A percentile compares a stretch with the other conserved stretches of the same genome.
Conservation (phyloP, 2,797 vertebrate genomes). For the Sebastes hubbsi region DNA sequence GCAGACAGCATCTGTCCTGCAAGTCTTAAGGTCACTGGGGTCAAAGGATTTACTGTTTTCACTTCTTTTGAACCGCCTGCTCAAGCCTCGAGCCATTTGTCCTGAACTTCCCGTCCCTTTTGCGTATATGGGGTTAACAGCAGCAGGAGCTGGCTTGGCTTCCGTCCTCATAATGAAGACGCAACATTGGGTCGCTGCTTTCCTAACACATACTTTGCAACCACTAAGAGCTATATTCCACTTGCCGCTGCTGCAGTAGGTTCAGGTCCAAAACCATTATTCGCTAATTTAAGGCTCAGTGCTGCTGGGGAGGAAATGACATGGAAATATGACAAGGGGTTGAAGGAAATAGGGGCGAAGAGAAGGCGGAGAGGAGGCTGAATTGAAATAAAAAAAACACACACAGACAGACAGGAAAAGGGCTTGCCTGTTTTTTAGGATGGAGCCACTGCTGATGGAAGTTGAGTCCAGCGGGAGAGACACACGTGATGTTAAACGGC, state of each 20-base stretch:
- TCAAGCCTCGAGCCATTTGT: slow-evolving; percentile 48
- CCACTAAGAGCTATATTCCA: slow-evolving; percentile 57
- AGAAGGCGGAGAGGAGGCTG: background rate
- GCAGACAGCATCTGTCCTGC: slow-evolving; percentile 57
- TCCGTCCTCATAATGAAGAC: slow-evolving; percentile 51
- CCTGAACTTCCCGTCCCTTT: slow-evolving; percentile 13
- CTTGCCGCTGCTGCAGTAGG: slow-evolving; percentile 27
- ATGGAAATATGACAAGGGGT: slow-evolving; percentile 38
- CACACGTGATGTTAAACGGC: slow-evolving; percentile 88
- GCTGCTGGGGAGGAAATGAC: slow-evolving; percentile 45
- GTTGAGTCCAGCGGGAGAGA: slow-evolving; percentile 81
- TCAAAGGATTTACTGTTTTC: slow-evolving; percentile 63
- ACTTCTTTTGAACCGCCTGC: slow-evolving; percentile 57
- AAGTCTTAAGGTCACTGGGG: slow-evolving; percentile 42
- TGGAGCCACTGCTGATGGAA: slow-evolving; percentile 93
- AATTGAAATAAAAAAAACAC: background rate
- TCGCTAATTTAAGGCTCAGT: slow-evolving; percentile 61
- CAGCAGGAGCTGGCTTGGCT: slow-evolving; percentile 19
- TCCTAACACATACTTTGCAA: slow-evolving; percentile 55
- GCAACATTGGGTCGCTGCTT: slow-evolving; percentile 41
- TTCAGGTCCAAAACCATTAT: slow-evolving; percentile 62
- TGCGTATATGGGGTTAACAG: slow-evolving; percentile 11
- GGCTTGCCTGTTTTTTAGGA: slow-evolving; percentile 87
- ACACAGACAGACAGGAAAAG: background rate
- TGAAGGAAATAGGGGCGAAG: slow-evolving; percentile 28